Percentiles rank a stretch among this genome's conserved stretches.
Conservation (phyloP, 2,113 vertebrate genomes). For the Pongo abelii region DNA sequence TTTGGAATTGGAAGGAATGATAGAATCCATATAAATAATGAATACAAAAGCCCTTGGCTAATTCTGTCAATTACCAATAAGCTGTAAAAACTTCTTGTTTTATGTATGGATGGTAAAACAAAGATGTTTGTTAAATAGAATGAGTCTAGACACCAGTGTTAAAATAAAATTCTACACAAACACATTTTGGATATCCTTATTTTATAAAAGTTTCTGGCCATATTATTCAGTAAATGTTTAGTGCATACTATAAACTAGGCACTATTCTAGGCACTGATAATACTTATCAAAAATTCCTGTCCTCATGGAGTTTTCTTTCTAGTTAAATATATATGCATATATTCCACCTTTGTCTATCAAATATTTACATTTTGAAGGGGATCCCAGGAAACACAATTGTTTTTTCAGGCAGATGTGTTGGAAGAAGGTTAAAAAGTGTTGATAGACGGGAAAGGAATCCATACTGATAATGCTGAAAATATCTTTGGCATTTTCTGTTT, state of each 20-base stretch:
- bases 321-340: too few relatives aligned
- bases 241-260: background rate
- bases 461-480: constrained; percentile 72
- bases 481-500: constrained; percentile 81
- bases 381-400: background rate
- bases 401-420: constrained; percentile 45
- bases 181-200: background rate
- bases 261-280: background rate
- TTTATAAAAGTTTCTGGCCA: background rate
- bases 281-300: constrained; percentile 6
- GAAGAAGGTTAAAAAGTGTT: constrained; percentile 54
- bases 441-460: background rate
- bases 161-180: background rate
- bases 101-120: background rate
- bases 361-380: constrained; percentile 52
- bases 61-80: background rate
- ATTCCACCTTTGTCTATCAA: background rate
- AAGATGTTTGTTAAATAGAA: constrained; percentile 2
- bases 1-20: background rate
- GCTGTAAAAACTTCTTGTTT: background rate
- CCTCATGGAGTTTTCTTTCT: constrained; percentile 21
- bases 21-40: constrained; percentile 19
- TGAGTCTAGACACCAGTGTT: background rate
- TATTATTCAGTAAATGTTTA: constrained; percentile 32
- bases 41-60: background rate